A percentile compares a stretch with the other conserved stretches of the same genome.
Evolutionary conservation across 1,140 invertebrate genomes (phyloP).

Genomic region (Dendrolimus kikuchii): DNA sequence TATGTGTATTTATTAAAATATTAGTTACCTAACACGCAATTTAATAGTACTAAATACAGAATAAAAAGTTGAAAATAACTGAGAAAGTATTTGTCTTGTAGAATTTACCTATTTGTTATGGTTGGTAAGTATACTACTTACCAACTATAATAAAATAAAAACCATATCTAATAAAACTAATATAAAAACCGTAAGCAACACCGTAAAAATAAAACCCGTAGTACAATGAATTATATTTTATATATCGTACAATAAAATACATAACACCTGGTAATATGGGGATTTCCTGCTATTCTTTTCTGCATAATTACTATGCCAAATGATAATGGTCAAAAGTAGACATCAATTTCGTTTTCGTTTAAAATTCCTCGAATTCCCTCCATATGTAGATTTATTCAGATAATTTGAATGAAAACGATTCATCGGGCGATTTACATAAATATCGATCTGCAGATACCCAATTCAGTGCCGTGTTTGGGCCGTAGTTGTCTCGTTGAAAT

Average conservation of each 20-base stretch:
- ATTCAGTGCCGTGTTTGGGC: conserved; percentile 1
- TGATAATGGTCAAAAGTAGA: not conserved
- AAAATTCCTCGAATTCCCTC: not conserved
- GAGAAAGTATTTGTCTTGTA: not conserved
- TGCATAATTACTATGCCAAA: not conserved
- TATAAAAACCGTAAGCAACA: too few species aligned
- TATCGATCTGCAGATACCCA: conserved; percentile 7
- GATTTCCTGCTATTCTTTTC: too few species aligned
- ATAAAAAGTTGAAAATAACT: not conserved
- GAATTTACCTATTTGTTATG: too few species aligned
- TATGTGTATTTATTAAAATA: too few species aligned
- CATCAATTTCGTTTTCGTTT: not conserved
- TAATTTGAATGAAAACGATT: conserved; percentile 12
- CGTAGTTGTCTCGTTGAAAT: too few species aligned
- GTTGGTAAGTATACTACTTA: too few species aligned
- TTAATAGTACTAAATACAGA: too few species aligned
- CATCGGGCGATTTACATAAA: conserved; percentile 13
- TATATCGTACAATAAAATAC: conserved; percentile 2
- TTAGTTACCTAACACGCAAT: too few species aligned
- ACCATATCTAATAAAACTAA: too few species aligned
- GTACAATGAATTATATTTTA: too few species aligned
- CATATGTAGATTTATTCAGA: conserved; percentile 10
- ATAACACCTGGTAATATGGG: conserved; percentile 6
- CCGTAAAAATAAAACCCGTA: too few species aligned
- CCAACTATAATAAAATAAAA: too few species aligned